Base-by-base conservation (phyloP, 1,140 invertebrate genomes). In the Panagrolaimus sp. region DNA sequence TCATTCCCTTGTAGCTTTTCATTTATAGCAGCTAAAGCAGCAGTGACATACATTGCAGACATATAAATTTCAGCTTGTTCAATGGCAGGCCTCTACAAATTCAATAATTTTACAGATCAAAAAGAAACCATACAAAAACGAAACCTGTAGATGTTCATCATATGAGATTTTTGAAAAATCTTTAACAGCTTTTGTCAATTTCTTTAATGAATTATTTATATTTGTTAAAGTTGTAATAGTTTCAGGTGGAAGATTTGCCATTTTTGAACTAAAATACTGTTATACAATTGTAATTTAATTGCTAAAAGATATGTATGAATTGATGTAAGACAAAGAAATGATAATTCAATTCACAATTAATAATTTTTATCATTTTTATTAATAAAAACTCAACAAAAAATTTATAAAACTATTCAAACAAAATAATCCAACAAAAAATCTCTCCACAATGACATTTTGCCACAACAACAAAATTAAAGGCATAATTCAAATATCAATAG, bases 71-170 rank as follows among this genome's bases (percentile, higher is more conserved):
- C 52, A 26, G 52, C 52, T 58, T 58, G 52, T 10, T 58, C 52
- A 12, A 58, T 21, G 15, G 52, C 14, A 24, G 21, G 52, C 4
- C 21, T 21, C 52, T 58, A 28, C 21, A 21, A 58, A 10, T 3
- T 21, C 21, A 58, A 2, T 3, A 24, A 58, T 58, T 8, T 55
- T 3, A 0, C 47, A 26, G 12, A 72, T 14, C 14, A n/a, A 46
- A 15, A 6, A 71, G 70, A 44, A 32, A 15, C 28, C 4, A 1
- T 9, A 63, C 3, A 17, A 46, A 12, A n/a, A 38, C 17, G 32
- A 24, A 17, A 10, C 55, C 64, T 71, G 4, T 68, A 43, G 12
- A 67, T 64, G n/a, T 65, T 64, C 9, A 65, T 69, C 58, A 70
- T 68, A 58, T 4, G 52, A 26, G 0, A 58, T 21, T 21, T 21